Base-by-base conservation (phyloP, 1,140 invertebrate species). In the Asbolus verrucosus region DNA sequence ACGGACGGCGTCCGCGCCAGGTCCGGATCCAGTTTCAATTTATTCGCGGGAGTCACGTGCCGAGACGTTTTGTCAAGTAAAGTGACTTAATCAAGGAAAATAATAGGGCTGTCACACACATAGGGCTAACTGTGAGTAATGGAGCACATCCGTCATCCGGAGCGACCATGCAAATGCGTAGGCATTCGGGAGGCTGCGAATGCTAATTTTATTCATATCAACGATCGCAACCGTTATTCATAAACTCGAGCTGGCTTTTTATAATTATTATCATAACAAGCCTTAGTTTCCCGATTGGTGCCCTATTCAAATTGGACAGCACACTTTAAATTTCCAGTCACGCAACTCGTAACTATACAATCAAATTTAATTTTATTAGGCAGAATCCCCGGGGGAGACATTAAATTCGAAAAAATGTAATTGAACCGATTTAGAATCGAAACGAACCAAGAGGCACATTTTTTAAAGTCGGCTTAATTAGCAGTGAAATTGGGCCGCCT, bases 101-200 rank as follows among this genome's bases (percentile, higher is more conserved):
- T 68, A 68, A 68, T 68, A 61, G 50, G 54, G 66, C 66, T 68
- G 66, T 68, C 66, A 68, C 66, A 68, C 66, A 68, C 66, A 60
- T 67, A 67, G 65, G 66, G 46, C 59, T 68, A 60, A 60, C 13
- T 38, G 50, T 68, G 66, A 68, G 59, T 60, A 68, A 68, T 68
- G 39, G 18, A 54, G 33, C 31, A 61, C 66, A 68, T 68, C 59
- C 46, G 54, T 68, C 66, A 60, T 33, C 19, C 27, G 41, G 59
- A 68, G 54, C 59, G 59, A 31, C 27, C 66, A 68, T 68, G 66
- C 66, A 68, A 68, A 68, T 68, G 66, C 66, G 39, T 68, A 27
- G 59, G 66, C 54, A 36, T 30, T 68, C 39, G 24, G 54, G 38
- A 39, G 46, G 46, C 27, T 54, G 46, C 46, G 46, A 54, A 54